A percentile compares a stretch with the other conserved stretches of the same genome.
These are phyloP conservation scores for Dromaius novaehollandiae DNA, from an alignment of 2,113 vertebrate species.

Conservation along the genomic window DNA sequence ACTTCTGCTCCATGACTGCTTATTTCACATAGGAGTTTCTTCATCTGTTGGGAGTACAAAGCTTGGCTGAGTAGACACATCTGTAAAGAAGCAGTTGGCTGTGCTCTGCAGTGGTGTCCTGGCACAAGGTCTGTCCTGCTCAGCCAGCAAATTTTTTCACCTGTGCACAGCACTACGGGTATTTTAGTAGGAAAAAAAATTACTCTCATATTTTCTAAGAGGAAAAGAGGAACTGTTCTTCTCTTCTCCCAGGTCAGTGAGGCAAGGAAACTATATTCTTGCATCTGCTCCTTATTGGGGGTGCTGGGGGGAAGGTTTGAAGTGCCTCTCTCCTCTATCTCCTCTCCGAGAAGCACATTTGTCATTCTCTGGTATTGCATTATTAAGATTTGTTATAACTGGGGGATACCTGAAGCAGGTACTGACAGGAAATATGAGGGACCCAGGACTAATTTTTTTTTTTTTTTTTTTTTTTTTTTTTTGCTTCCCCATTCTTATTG, in stretches of 20 bases:
- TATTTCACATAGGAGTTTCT: constrained; percentile 35
- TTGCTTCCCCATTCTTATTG: background rate
- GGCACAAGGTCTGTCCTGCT: background rate
- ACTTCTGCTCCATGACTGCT: constrained; percentile 17
- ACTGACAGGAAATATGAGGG: background rate
- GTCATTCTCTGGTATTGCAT: background rate
- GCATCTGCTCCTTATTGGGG: background rate
- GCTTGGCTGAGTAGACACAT: background rate
- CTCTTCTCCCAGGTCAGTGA: background rate
- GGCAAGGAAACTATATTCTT: background rate
- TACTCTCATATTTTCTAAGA: background rate
- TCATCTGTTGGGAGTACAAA: background rate
- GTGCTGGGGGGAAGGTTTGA: background rate
- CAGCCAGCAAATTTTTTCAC: background rate
- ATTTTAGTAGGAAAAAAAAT: background rate
- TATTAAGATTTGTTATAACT: background rate
- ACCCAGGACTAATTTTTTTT: background rate
- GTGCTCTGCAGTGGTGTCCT: background rate
- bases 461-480: background rate
- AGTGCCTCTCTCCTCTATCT: background rate
- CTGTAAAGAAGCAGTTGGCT: background rate
- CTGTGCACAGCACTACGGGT: background rate
- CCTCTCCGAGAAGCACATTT: background rate
- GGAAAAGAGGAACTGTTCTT: background rate
- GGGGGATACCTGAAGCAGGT: background rate